Evolutionary conservation across 64 coral and sea anemone species (phyloP).

Genomic region (Dendrophyllia cribrosa): DNA sequence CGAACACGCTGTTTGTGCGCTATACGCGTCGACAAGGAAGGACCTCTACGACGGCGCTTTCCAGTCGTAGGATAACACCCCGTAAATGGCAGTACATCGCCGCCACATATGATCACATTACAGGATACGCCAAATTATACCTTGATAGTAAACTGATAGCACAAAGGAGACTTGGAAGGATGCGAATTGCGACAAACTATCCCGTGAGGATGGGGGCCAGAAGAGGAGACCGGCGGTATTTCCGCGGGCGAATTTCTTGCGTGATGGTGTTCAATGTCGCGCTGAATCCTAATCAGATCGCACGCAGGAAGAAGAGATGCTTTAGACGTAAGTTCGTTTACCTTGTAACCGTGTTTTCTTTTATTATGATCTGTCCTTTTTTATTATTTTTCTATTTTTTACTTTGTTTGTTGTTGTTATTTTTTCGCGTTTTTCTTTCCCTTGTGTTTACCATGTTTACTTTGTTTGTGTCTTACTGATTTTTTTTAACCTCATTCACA

Average conservation of each 20-base stretch:
- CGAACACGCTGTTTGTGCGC: conserved; percentile 49
- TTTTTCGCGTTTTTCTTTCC: no score
- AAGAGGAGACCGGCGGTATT: conserved; percentile 48
- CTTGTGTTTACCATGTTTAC: no score
- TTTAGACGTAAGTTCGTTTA: conserved; percentile 30
- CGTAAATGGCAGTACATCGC: conserved; percentile 83
- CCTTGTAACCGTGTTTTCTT: no score
- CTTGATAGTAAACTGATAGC: conserved; percentile 74
- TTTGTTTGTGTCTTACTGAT: no score
- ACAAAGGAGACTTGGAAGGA: conserved; percentile 57
- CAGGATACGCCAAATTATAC: conserved; percentile 69
- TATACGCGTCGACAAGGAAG: conserved; percentile 56
- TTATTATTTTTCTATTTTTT: no score
- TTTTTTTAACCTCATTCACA: no score
- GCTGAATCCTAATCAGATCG: conserved; percentile 63
- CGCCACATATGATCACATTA: conserved; percentile 64
- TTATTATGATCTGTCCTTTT: no score
- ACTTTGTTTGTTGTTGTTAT: no score
- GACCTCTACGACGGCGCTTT: conserved; percentile 11
- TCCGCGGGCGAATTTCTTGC: conserved; percentile 79
- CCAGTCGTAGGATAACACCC: conserved; percentile 40
- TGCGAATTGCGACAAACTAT: conserved; percentile 65
- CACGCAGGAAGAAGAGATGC: conserved; percentile 56
- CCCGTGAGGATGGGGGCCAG: conserved; percentile 64
- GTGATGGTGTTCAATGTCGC: conserved; percentile 85